Evolutionary conservation across 1,140 invertebrate species (phyloP), one percentile per base, ranked within the genome.

Genomic region (Lasioglossum albipes): DNA sequence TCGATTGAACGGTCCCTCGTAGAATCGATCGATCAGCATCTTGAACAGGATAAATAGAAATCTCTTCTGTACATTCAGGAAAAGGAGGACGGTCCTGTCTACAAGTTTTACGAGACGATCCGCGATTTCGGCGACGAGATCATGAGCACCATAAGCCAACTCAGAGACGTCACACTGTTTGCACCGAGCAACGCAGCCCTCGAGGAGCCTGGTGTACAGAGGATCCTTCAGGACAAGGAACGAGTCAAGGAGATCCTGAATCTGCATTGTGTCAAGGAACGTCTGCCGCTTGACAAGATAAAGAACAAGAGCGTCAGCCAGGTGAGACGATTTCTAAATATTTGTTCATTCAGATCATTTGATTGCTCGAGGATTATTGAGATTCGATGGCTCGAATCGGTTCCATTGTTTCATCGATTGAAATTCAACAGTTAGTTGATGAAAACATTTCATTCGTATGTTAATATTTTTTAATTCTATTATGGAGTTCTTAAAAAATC

Each of bases 141-240:
- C 85, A 94, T 97, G 89, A 94, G 95, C 75, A 95, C 95, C 61
- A 95, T 98, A n/a, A 95, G 94, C 62, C 93, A 94, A 59, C 94
- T 95, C 67, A 94, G 95, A 45, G 96, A 97, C 65, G 94, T 98
- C 7, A 98, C 98, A 1, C 94, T 98, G 31, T 97, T 98, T 90
- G 97, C 97, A 1, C 98, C 98, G 0, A 97, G 96, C 84, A 98
- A 98, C 91, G 96, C 96, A 75, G 98, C 98, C 1, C 96, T 96
- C 95, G 92, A 94, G 16, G 94, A 95, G 76, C 93, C 95, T 7
- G 95, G 94, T 59, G 94, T 98, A 0, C 95, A 96, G 81, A 94
- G 95, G 83, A 94, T 97, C 82, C 93, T 97, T 57, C 95, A 95
- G 64, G 95, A 97, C 88, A 95, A 95, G 87, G 92, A 96, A 76